These are phyloP conservation scores for Carposina sasakii DNA, from an alignment of 1,140 invertebrate genomes.

Conservation along the genomic window DNA sequence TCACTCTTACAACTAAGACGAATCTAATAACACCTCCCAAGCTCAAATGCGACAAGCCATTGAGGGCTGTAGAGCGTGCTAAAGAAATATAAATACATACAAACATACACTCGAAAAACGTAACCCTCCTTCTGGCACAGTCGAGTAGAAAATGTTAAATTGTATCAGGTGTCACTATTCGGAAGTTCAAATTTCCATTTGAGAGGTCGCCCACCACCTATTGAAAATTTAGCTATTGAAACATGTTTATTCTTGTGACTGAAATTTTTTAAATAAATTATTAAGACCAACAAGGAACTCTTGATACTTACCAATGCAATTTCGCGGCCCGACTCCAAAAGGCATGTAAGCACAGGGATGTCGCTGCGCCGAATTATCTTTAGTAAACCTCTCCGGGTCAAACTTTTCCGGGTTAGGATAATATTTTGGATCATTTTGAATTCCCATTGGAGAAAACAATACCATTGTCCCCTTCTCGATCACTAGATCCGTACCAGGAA, in stretches of 20 bases:
- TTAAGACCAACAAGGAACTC: too few relatives aligned
- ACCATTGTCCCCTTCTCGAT: constrained; percentile 57
- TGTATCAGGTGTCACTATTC: constrained; percentile 16
- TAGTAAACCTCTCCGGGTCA: constrained; percentile 71
- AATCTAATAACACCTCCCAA: too few relatives aligned
- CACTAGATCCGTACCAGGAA: constrained; percentile 62
- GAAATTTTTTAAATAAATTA: too few relatives aligned
- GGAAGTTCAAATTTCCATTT: constrained; percentile 23
- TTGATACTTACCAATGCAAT: constrained; percentile 73
- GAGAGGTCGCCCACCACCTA: constrained; percentile 19
- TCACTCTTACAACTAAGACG: too few relatives aligned
- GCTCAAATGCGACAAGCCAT: too few relatives aligned
- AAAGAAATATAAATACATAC: too few relatives aligned
- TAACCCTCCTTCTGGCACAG: too few relatives aligned
- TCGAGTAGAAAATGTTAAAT: too few relatives aligned
- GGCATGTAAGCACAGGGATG: constrained; percentile 69
- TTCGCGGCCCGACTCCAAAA: constrained; percentile 74
- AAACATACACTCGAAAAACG: too few relatives aligned
- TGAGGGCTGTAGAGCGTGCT: too few relatives aligned
- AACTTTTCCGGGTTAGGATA: constrained; percentile 70
- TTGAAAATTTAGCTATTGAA: too few relatives aligned
- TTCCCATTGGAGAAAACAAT: constrained; percentile 20
- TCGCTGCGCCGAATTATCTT: constrained; percentile 51
- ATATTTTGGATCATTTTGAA: constrained; percentile 31
- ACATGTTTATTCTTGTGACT: too few relatives aligned